A percentile compares a stretch with the other conserved stretches of the same genome.
Evolutionary conservation across 2,797 vertebrate genomes (phyloP).

Genomic region (Dendrocincla tyrannina): DNA sequence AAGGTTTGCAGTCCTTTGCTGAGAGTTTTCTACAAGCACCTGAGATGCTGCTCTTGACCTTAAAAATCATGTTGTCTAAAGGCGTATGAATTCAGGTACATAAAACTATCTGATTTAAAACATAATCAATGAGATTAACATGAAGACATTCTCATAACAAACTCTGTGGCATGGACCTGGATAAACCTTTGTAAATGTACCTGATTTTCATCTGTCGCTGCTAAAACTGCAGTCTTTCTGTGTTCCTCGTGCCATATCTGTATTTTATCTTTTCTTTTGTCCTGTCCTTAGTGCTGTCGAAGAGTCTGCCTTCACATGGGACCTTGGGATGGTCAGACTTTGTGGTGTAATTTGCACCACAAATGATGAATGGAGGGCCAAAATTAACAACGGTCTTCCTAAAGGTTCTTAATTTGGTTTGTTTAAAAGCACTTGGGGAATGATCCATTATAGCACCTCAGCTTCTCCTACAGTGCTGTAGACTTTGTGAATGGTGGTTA

Average conservation of each 20-base stretch:
- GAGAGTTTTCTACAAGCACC: background rate
- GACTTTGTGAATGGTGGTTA: background rate
- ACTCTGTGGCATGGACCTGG: background rate
- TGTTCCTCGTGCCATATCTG: conserved; percentile 1
- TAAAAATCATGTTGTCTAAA: background rate
- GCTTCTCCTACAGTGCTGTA: background rate
- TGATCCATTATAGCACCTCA: background rate
- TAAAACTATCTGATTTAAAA: background rate
- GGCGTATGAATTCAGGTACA: background rate
- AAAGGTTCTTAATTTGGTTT: background rate
- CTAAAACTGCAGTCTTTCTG: background rate
- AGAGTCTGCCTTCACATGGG: background rate
- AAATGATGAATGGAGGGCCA: background rate
- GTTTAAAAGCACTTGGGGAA: background rate
- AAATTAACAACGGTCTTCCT: background rate
- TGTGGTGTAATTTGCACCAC: background rate
- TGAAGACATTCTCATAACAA: background rate
- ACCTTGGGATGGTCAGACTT: background rate
- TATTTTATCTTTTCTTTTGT: conserved; percentile 1
- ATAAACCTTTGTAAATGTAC: background rate
- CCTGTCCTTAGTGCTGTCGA: conserved; percentile 12
- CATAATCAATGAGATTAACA: background rate
- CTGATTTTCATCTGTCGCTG: background rate
- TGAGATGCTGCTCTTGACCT: background rate
- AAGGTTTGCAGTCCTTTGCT: background rate